Evolutionary conservation across 2,113 vertebrate genomes (phyloP).

Genomic region (Dasyurus viverrinus): DNA sequence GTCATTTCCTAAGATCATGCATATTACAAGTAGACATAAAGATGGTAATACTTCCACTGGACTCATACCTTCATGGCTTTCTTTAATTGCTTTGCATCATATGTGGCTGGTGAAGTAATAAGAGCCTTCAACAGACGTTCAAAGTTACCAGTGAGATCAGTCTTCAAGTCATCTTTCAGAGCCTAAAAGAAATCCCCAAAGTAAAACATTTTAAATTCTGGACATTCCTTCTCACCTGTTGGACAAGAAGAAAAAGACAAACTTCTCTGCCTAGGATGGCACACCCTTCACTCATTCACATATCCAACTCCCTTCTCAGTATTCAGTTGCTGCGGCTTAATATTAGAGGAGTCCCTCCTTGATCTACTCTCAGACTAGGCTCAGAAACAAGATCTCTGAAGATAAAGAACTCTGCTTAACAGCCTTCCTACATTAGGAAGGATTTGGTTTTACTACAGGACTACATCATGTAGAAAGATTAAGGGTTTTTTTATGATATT

Average conservation of each 20-base stretch:
- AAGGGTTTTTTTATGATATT: background rate
- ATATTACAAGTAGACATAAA: background rate
- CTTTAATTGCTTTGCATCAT: slow-evolving; percentile 88
- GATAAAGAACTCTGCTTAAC: background rate
- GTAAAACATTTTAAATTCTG: background rate
- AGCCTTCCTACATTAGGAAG: background rate
- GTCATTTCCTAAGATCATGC: background rate
- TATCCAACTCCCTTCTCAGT: background rate
- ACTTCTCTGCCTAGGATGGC: background rate
- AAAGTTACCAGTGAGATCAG: slow-evolving; percentile 90
- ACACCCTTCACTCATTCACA: background rate
- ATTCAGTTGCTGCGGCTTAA: background rate
- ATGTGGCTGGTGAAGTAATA: slow-evolving; percentile 83
- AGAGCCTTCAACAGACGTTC: slow-evolving; percentile 87
- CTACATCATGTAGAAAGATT: background rate
- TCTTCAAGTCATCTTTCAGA: slow-evolving; percentile 88
- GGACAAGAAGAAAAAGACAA: background rate
- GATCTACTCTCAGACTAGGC: background rate
- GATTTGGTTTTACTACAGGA: background rate
- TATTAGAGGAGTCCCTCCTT: background rate
- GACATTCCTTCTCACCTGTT: background rate
- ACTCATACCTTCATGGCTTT: slow-evolving; percentile 87
- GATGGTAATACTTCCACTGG: background rate
- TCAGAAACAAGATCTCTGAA: background rate
- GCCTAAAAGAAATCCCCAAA: slow-evolving; percentile 75